These are phyloP conservation scores for Cyprinodon brontotheroides DNA, from an alignment of 2,113 vertebrate species.

Conservation along the genomic window DNA sequence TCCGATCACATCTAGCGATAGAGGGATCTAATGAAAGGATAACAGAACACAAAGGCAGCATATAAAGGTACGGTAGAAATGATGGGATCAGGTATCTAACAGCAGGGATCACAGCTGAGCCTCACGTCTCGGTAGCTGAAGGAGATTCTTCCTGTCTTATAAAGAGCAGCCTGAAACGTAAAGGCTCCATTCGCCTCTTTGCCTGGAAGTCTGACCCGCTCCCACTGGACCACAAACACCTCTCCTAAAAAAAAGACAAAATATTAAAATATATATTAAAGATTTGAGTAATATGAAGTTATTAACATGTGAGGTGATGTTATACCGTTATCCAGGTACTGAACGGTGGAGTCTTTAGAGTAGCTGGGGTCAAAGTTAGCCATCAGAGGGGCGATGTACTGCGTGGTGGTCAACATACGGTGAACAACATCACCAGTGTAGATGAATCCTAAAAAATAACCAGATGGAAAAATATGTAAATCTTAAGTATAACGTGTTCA, in stretches of 20 bases:
- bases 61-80: background rate
- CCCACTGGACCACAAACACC: slow-evolving; percentile 93
- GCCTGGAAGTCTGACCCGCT: slow-evolving; percentile 86
- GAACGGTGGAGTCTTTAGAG: slow-evolving; percentile 86
- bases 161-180: slow-evolving; percentile 91
- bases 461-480: slow-evolving; percentile 35
- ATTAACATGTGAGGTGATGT: background rate
- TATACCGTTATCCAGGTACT: slow-evolving; percentile 89
- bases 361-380: slow-evolving; percentile 93
- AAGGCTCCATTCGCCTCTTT: slow-evolving; percentile 86
- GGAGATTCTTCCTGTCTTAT: slow-evolving; percentile 85
- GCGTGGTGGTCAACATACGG: slow-evolving; percentile 89
- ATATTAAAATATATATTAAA: background rate
- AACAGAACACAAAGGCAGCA: background rate
- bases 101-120: background rate
- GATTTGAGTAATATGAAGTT: background rate
- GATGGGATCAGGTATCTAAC: background rate
- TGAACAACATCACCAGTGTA: slow-evolving; percentile 89
- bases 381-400: slow-evolving; percentile 93
- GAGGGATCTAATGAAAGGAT: slow-evolving; percentile 82
- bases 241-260: slow-evolving; percentile 78
- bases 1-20: slow-evolving; percentile 83
- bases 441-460: slow-evolving; percentile 83
- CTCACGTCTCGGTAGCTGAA: slow-evolving; percentile 93
- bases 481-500: background rate